These are phyloP conservation scores for Eristalinus aeneus DNA, from an alignment of 2,888 invertebrate species.

Conservation along the genomic window DNA sequence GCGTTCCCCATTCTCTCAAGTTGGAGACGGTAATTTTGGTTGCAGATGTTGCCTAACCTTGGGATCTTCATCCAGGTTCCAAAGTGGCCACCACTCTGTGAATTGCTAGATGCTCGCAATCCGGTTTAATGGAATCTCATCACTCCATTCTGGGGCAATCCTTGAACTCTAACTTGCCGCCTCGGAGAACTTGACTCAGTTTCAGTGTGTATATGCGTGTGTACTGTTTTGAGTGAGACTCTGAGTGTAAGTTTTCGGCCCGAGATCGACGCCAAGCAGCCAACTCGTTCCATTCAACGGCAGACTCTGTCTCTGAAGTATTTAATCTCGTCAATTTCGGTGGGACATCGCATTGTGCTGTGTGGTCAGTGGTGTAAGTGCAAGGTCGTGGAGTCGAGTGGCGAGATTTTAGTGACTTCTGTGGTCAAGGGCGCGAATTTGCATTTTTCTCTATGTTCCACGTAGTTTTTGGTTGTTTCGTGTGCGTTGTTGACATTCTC, in stretches of 20 bases:
- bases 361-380: slow-evolving; percentile 31
- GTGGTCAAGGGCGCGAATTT: slow-evolving; percentile 47
- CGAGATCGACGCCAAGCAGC: background rate
- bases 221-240: slow-evolving; percentile 34
- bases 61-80: too few species aligned
- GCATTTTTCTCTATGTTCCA: slow-evolving; percentile 1
- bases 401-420: slow-evolving; percentile 11
- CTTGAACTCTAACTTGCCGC: slow-evolving; percentile 52
- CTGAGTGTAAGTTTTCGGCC: slow-evolving; percentile 16
- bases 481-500: background rate
- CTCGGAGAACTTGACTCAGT: slow-evolving; percentile 30
- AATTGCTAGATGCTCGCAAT: slow-evolving; percentile 15
- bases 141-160: slow-evolving; percentile 39
- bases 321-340: slow-evolving; percentile 10
- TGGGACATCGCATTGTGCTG: slow-evolving; percentile 23
- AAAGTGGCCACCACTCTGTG: too few species aligned
- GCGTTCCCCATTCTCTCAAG: background rate
- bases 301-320: background rate
- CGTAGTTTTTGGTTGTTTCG: background rate
- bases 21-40: background rate
- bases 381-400: slow-evolving; percentile 27
- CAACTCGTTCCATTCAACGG: background rate
- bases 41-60: too few species aligned
- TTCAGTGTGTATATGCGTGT: background rate
- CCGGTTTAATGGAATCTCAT: slow-evolving; percentile 41